A percentile compares a stretch with the other conserved stretches of the same genome.
phyloP scores from a whole-genome alignment of 2,797 vertebrate genomes.

The Sebastolobus alascanus region DNA sequence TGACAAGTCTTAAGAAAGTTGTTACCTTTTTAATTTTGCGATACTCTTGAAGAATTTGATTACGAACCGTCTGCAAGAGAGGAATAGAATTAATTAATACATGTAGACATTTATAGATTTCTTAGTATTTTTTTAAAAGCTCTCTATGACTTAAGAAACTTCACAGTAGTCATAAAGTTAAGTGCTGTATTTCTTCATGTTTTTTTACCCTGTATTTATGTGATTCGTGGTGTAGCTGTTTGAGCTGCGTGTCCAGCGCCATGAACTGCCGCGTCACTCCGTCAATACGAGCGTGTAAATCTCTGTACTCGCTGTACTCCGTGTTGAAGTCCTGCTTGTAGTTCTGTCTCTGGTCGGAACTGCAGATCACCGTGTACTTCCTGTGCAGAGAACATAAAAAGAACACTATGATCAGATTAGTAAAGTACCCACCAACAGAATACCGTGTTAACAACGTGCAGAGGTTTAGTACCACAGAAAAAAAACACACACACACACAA shows the following conservation, averaged over 20 bases:
- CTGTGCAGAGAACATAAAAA: constrained; percentile 68
- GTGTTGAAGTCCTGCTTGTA: constrained; percentile 95
- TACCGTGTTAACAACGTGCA: background rate
- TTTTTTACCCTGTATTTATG: constrained; percentile 91
- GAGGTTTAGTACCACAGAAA: background rate
- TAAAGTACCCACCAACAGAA: background rate
- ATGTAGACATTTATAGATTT: background rate
- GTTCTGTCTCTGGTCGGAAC: constrained; percentile 89
- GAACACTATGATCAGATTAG: background rate
- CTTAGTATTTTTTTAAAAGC: no score
- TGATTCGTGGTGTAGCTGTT: constrained; percentile 87
- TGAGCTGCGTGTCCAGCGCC: constrained; percentile 89
- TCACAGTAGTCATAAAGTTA: no score
- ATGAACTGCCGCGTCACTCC: constrained; percentile 90
- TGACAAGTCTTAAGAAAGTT: background rate
- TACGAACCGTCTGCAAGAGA: constrained; percentile 88
- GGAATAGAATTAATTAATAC: background rate
- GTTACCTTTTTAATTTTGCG: constrained; percentile 94
- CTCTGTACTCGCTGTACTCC: constrained; percentile 93
- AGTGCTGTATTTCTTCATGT: background rate
- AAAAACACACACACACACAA: background rate
- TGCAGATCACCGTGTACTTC: constrained; percentile 87
- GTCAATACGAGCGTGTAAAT: constrained; percentile 92
- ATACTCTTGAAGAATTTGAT: constrained; percentile 94
- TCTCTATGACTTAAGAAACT: no score